Base-by-base conservation (phyloP, 2,888 invertebrate species). In the Erebia ligea region DNA sequence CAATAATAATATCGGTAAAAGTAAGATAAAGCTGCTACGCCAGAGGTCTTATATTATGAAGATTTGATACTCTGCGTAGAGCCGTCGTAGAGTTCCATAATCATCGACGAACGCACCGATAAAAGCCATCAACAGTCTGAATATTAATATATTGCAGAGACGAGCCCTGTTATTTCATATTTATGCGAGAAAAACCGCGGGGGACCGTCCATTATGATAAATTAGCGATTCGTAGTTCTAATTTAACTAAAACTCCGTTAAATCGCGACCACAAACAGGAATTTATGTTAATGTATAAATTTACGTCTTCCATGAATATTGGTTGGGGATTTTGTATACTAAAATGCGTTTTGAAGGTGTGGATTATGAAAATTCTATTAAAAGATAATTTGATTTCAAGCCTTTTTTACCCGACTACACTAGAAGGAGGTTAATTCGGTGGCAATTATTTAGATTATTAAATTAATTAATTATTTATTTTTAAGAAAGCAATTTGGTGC, bases 191-290 rank as follows among this genome's bases (percentile, higher is more conserved):
- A 62, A 62, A 56, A 17, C 70, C 56, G 61, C 67, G 61, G 64
- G 59, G 40, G 59, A 19, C 69, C 62, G 62, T 40, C 48, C 62
- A 70, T 71, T 69, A 67, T 54, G 70, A 75, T 75, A 75, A 75
- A 73, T 66, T 72, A 61, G 67, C 70, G 62, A 75, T 75, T 75
- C 68, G 72, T 75, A 68, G 71, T 48, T 58, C 65, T 72, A 73
- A 75, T 75, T 75, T 70, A 50, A 68, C 68, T 70, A 70, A 66
- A 68, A 70, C 66, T 73, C 68, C 17, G 34, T 67, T 56, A 56
- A 69, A 73, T 58, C 42, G 66, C 42, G 66, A 42, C 66, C 56
- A 34, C 57, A 64, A 66, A 56, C 50, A 56, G 54, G 56, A 66
- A 66, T 66, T 66, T 66, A 66, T 66, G 65, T 19, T 66, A 56